These are phyloP conservation scores for Ascaphus truei DNA, from an alignment of 2,113 vertebrate genomes.

Conservation along the genomic window DNA sequence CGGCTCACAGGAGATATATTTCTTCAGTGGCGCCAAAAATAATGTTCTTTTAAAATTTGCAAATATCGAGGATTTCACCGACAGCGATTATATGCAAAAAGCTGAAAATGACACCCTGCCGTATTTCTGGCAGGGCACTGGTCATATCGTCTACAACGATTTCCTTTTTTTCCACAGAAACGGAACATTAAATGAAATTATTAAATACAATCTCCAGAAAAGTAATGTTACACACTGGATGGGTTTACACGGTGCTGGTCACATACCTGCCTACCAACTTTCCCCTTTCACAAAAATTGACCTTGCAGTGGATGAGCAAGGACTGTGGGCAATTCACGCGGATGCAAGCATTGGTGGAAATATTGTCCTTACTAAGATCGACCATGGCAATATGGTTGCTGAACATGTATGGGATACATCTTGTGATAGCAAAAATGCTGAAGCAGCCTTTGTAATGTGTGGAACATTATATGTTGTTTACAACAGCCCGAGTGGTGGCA, in stretches of 20 bases:
- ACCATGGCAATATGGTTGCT: conserved; percentile 61
- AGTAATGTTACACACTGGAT: conserved; percentile 65
- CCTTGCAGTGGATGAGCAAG: conserved; percentile 84
- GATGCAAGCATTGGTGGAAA: conserved; percentile 73
- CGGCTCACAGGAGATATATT: conserved; percentile 71
- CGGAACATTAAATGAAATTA: conserved; percentile 77
- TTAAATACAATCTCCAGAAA: conserved; percentile 80
- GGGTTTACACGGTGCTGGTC: conserved; percentile 75
- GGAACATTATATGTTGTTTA: conserved; percentile 87
- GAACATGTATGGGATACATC: conserved; percentile 83
- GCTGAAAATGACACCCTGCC: conserved; percentile 64
- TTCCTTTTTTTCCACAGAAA: conserved; percentile 85
- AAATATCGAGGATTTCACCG: conserved; percentile 72
- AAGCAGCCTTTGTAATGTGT: conserved; percentile 85
- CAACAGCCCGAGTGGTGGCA: conserved; percentile 70
- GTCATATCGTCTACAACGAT: conserved; percentile 73
- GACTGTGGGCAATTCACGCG: conserved; percentile 86
- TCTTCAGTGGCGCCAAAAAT: conserved; percentile 76
- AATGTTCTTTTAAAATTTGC: conserved; percentile 70
- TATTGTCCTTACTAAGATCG: conserved; percentile 83
- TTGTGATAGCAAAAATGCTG: conserved; percentile 76
- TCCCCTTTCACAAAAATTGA: conserved; percentile 79
- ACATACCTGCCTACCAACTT: conserved; percentile 73
- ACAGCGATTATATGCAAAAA: conserved; percentile 49
- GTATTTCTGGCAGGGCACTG: conserved; percentile 82